Evolutionary conservation across 2,797 vertebrate species (phyloP).

Genomic region (Danio kyathit): DNA sequence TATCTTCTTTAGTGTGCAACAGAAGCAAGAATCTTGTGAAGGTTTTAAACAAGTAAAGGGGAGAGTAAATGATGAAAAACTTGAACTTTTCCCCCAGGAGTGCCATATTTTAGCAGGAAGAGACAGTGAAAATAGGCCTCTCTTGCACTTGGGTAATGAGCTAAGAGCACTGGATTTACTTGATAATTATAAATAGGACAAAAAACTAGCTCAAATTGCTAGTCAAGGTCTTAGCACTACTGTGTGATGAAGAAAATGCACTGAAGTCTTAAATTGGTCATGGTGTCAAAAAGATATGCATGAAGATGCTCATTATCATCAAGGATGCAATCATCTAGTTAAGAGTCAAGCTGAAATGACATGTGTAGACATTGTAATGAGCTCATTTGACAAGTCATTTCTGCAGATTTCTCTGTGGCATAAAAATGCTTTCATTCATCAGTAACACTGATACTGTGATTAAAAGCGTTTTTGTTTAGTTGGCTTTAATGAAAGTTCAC

Average conservation of each 20-base stretch:
- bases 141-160: constrained; percentile 75
- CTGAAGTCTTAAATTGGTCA: constrained; percentile 35
- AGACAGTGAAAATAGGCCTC: constrained; percentile 66
- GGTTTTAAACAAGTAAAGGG: neutral
- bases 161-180: constrained; percentile 73
- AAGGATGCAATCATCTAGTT: constrained; percentile 7
- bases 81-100: neutral
- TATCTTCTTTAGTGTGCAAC: too few species aligned
- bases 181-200: constrained; percentile 79
- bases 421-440: neutral
- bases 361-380: constrained; percentile 27
- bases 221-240: constrained; percentile 68
- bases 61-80: too few species aligned
- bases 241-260: constrained; percentile 36
- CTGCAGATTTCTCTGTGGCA: constrained; percentile 8
- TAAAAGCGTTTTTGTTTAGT: neutral
- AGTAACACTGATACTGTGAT: neutral
- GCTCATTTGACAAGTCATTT: constrained; percentile 27
- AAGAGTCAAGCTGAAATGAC: constrained; percentile 20
- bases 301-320: constrained; percentile 33
- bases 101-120: constrained; percentile 43
- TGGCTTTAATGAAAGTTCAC: neutral
- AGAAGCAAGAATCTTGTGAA: too few species aligned
- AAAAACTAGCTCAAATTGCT: constrained; percentile 71
- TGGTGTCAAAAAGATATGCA: constrained; percentile 30